Evolutionary conservation across 2,888 invertebrate species (phyloP).

Genomic region (Lithodes maja): DNA sequence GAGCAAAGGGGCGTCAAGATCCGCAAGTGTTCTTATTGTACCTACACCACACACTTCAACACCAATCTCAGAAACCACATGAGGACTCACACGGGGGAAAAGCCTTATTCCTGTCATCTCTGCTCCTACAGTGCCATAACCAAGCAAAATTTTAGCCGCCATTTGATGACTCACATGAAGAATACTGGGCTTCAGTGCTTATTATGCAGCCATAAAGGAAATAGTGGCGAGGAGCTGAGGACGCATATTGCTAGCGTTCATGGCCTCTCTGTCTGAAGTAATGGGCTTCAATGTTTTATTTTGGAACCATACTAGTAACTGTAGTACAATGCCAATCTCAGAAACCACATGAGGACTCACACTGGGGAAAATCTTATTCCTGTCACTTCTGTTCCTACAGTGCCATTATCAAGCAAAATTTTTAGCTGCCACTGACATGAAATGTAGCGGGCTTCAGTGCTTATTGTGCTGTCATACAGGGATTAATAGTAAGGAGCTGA

Average conservation of each 20-base stretch:
- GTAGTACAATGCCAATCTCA: constrained; percentile 37
- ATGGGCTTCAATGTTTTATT: no score
- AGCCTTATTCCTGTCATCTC: constrained; percentile 46
- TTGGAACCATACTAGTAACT: no score
- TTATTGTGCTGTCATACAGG: constrained; percentile 12
- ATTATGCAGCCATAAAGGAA: constrained; percentile 10
- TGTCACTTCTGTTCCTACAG: constrained; percentile 47
- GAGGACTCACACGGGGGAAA: constrained; percentile 59
- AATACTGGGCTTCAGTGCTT: not conserved
- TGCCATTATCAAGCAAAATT: constrained; percentile 53
- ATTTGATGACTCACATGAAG: constrained; percentile 35
- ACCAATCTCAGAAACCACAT: constrained; percentile 58
- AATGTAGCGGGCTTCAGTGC: not conserved
- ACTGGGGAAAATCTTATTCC: constrained; percentile 56
- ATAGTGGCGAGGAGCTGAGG: not conserved
- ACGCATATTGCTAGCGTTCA: not conserved
- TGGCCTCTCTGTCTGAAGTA: not conserved
- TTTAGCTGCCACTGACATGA: constrained; percentile 38
- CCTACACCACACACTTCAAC: constrained; percentile 51
- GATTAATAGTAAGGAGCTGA: not conserved
- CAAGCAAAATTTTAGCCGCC: constrained; percentile 47
- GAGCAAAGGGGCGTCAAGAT: constrained; percentile 24
- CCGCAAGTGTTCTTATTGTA: constrained; percentile 55
- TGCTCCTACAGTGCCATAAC: constrained; percentile 53
- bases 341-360: constrained; percentile 58